Evolutionary conservation across 2,113 vertebrate species (phyloP).

Genomic region (Erythrolamprus reginae): DNA sequence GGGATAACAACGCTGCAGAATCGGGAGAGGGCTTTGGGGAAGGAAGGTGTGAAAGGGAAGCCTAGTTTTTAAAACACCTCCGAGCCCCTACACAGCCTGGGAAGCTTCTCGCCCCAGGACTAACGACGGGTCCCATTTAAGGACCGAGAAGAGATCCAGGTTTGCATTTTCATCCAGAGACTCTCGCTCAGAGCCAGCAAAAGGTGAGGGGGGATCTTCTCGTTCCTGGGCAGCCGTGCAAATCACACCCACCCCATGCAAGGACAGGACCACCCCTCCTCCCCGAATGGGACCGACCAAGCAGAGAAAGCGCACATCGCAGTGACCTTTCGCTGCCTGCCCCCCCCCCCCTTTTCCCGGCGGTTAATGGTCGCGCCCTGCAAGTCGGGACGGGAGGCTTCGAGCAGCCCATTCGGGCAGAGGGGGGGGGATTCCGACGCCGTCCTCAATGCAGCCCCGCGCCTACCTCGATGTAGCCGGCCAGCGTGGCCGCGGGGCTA

Average conservation of each 20-base stretch:
- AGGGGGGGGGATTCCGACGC: neutral
- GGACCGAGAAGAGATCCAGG: neutral
- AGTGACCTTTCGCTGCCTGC: neutral
- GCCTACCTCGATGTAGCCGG: constrained; percentile 82
- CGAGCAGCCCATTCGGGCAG: neutral
- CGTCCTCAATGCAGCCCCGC: too few species aligned
- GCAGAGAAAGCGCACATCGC: neutral
- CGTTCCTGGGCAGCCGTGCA: neutral
- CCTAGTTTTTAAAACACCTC: neutral
- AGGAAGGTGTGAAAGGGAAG: neutral
- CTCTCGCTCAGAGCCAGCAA: neutral
- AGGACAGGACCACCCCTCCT: neutral
- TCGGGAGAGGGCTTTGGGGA: neutral
- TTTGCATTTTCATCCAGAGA: neutral
- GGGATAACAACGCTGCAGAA: neutral
- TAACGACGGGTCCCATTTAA: neutral
- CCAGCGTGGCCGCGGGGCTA: constrained; percentile 64
- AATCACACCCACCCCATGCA: neutral
- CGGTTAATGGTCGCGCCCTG: neutral
- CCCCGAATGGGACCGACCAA: neutral
- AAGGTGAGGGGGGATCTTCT: neutral
- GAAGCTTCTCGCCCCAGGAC: neutral
- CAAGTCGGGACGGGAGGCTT: neutral
- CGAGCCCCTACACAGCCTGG: neutral
- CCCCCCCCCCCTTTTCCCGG: neutral